phyloP scores from a whole-genome alignment of 2,888 invertebrate genomes.

The Axea sp. region DNA sequence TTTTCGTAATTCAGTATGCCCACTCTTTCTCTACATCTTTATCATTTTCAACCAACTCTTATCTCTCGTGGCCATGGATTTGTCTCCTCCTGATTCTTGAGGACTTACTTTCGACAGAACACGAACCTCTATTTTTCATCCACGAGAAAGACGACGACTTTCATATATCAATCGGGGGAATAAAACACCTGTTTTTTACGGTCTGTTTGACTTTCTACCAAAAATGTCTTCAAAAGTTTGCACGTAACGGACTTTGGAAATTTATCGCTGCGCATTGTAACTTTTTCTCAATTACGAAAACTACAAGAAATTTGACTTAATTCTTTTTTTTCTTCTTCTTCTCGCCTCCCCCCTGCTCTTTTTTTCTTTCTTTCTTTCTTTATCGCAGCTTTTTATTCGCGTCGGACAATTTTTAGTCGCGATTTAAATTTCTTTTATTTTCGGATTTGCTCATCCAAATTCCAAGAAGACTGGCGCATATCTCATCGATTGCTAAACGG shows the following conservation, averaged over 20 bases:
- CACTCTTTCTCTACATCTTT: constrained; percentile 8
- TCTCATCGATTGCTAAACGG: too few species aligned
- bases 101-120: constrained; percentile 1
- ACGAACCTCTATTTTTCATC: constrained; percentile 2
- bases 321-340: too few species aligned
- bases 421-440: too few species aligned
- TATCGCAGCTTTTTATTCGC: neutral
- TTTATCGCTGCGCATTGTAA: constrained; percentile 9
- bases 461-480: too few species aligned
- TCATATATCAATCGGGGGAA: constrained; percentile 25
- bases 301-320: neutral
- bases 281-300: constrained; percentile 8
- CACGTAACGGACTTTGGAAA: constrained; percentile 1
- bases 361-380: too few species aligned
- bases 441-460: too few species aligned
- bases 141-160: constrained; percentile 5
- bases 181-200: constrained; percentile 27
- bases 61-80: constrained; percentile 12
- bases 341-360: too few species aligned
- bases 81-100: constrained; percentile 16
- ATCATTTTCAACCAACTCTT: constrained; percentile 25
- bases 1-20: constrained; percentile 26
- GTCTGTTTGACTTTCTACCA: constrained; percentile 13
- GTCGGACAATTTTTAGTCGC: neutral
- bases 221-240: constrained; percentile 8